Conservation (phyloP, 2,797 vertebrate genomes). For the Neoniphon sammara region DNA sequence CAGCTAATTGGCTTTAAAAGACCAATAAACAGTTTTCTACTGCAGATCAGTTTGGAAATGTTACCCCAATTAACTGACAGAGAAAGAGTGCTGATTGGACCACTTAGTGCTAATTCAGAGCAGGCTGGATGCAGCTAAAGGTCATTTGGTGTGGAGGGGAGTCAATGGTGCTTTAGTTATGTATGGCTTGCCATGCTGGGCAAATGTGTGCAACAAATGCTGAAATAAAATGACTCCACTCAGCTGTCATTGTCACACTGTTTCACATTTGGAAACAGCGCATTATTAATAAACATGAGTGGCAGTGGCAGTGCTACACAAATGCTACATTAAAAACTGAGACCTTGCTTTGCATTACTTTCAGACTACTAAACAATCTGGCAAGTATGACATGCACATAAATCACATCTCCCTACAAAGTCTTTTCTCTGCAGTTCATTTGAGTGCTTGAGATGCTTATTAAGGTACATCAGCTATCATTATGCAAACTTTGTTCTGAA, state of each 20-base stretch:
- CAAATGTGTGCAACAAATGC: background rate
- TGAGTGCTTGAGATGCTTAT: slow-evolving; percentile 19
- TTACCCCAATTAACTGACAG: slow-evolving; percentile 59
- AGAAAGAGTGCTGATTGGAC: slow-evolving; percentile 39
- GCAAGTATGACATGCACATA: slow-evolving; percentile 18
- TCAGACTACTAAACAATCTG: background rate
- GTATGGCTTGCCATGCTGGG: background rate
- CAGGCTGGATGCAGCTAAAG: slow-evolving; percentile 39
- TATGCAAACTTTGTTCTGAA: slow-evolving; percentile 39
- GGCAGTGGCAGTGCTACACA: background rate
- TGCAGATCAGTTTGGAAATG: slow-evolving; percentile 53
- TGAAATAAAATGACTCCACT: background rate
- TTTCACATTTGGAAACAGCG: background rate
- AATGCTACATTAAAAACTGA: background rate
- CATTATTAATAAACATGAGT: slow-evolving; percentile 21
- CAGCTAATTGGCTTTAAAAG: slow-evolving; percentile 64
- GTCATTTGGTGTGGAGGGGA: slow-evolving; percentile 35
- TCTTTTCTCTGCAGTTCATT: slow-evolving; percentile 21
- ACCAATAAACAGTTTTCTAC: slow-evolving; percentile 48
- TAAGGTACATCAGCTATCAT: slow-evolving; percentile 15
- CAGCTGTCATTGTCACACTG: slow-evolving; percentile 2
- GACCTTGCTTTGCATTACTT: background rate
- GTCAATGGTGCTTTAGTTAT: slow-evolving; percentile 19
- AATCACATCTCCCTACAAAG: slow-evolving; percentile 21
- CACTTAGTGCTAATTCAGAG: slow-evolving; percentile 61